A percentile compares a stretch with the other conserved stretches of the same genome.
Evolutionary conservation across 1,140 invertebrate genomes (phyloP).

Genomic region (Atopsyche davidsoni): DNA sequence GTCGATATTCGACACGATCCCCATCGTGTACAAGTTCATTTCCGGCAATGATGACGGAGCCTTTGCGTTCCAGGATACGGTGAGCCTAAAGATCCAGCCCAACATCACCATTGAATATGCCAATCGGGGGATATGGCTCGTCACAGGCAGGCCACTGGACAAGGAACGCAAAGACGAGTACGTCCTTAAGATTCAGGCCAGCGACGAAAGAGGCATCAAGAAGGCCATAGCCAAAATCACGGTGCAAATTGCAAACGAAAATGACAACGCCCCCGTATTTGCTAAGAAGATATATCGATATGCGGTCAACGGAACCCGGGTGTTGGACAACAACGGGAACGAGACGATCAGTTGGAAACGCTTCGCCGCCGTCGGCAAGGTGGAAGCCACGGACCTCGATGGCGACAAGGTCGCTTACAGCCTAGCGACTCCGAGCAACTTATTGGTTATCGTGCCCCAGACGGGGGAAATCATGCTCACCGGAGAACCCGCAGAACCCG

Average conservation of each 20-base stretch:
- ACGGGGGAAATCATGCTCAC: constrained; percentile 81
- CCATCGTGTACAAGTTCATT: constrained; percentile 71
- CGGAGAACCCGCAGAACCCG: constrained; percentile 62
- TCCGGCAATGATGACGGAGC: constrained; percentile 63
- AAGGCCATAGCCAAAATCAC: constrained; percentile 65
- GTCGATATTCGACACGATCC: constrained; percentile 48
- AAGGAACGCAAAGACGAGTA: constrained; percentile 64
- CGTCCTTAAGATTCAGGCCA: constrained; percentile 66
- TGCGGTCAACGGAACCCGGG: constrained; percentile 56
- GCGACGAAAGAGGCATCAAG: constrained; percentile 65
- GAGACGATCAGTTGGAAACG: constrained; percentile 59
- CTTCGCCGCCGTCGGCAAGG: constrained; percentile 74
- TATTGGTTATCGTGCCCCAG: constrained; percentile 83
- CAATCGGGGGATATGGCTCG: constrained; percentile 57
- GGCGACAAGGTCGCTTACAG: constrained; percentile 82
- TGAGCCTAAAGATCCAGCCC: constrained; percentile 45
- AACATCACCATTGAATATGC: constrained; percentile 56
- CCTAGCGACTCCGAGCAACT: constrained; percentile 67
- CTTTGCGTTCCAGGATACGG: constrained; percentile 62
- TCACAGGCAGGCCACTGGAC: constrained; percentile 67
- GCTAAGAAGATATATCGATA: constrained; percentile 72
- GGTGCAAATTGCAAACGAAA: constrained; percentile 74
- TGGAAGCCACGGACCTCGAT: constrained; percentile 77
- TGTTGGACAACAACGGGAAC: constrained; percentile 46
- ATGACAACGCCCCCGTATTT: constrained; percentile 86